A percentile compares a stretch with the other conserved stretches of the same genome.
These are phyloP conservation scores for Nycticebus coucang DNA, from an alignment of 2,113 vertebrate genomes.

Conservation along the genomic window DNA sequence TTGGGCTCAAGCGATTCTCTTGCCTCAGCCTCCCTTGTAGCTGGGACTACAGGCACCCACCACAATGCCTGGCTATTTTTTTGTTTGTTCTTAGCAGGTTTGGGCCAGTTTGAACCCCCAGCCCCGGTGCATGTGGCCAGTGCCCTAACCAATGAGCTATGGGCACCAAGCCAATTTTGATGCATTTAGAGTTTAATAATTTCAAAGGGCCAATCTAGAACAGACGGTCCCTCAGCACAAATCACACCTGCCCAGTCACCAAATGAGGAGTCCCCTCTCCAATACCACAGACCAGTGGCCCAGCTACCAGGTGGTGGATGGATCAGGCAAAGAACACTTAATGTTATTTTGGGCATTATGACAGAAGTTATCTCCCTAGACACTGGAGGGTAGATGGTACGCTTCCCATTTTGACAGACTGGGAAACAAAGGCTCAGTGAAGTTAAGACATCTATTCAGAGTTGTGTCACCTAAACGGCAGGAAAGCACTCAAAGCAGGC, in stretches of 20 bases:
- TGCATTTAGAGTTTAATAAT: not conserved
- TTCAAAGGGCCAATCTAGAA: not conserved
- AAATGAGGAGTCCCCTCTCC: not conserved
- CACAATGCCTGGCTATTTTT: no score
- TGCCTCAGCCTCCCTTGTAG: no score
- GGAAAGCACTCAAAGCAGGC: not conserved
- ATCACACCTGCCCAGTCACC: not conserved
- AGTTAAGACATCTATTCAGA: not conserved
- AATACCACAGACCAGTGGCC: not conserved
- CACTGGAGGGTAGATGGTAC: not conserved
- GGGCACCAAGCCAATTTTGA: not conserved
- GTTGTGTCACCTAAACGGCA: not conserved
- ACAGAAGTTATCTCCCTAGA: constrained; percentile 7
- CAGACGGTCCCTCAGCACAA: not conserved
- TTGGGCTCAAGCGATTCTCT: no score
- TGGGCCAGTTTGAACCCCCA: no score
- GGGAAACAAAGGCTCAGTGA: not conserved
- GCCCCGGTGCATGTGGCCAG: no score
- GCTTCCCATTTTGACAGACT: not conserved
- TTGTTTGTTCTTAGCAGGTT: no score
- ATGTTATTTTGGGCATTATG: not conserved
- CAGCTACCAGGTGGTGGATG: not conserved
- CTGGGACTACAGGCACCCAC: no score
- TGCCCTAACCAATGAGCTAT: no score
- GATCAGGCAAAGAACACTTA: not conserved